These are phyloP conservation scores for Callipepla squamata DNA, from an alignment of 2,113 vertebrate genomes.

Conservation along the genomic window DNA sequence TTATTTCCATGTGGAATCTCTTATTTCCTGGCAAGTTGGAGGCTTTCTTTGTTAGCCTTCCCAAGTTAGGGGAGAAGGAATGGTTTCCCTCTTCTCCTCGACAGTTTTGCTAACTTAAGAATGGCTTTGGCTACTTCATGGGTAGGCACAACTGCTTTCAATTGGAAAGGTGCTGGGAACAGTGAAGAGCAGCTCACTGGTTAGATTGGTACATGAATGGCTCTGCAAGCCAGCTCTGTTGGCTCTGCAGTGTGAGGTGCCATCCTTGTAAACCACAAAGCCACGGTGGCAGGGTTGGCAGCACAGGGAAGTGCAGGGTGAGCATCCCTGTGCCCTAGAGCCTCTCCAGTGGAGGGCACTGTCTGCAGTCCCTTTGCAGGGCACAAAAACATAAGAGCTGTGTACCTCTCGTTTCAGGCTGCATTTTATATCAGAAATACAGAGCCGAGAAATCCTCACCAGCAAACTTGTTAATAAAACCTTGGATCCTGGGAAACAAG, in stretches of 20 bases:
- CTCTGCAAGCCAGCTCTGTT: not conserved
- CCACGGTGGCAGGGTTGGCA: not conserved
- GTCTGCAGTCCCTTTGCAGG: not conserved
- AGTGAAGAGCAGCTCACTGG: accelerated
- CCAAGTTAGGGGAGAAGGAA: accelerated
- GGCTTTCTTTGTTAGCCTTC: not conserved
- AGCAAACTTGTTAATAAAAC: constrained; percentile 27
- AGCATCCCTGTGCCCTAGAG: no score
- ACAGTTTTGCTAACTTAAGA: not conserved
- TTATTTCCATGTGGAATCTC: accelerated
- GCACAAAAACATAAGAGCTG: not conserved
- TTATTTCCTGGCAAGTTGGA: not conserved
- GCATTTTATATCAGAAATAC: not conserved
- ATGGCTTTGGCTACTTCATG: accelerated
- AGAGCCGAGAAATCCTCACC: not conserved
- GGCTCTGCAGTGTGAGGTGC: not conserved
- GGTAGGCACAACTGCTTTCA: not conserved
- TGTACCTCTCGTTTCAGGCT: not conserved
- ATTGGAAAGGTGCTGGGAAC: not conserved
- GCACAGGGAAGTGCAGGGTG: not conserved
- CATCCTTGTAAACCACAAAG: not conserved
- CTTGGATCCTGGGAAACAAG: not conserved
- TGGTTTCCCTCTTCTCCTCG: accelerated
- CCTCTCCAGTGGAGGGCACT: accelerated
- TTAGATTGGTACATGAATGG: accelerated